Evolutionary conservation across 2,888 invertebrate species (phyloP).

Genomic region (Phyllotreta striolata): DNA sequence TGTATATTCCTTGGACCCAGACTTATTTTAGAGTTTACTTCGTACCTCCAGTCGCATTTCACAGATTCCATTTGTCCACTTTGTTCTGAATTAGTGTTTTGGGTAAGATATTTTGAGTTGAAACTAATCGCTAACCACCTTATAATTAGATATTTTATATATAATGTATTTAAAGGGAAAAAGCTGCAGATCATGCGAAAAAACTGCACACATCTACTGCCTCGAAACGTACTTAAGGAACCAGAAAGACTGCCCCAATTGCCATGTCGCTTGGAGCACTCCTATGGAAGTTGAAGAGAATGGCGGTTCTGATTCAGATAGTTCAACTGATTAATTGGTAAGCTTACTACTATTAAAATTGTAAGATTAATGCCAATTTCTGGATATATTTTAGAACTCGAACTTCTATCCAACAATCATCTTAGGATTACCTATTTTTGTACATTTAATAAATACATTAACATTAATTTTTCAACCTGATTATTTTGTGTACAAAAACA

Average conservation of each 20-base stretch:
- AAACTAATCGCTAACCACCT: too few species aligned
- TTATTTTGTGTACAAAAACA: too few species aligned
- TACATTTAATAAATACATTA: too few species aligned
- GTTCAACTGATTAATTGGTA: too few species aligned
- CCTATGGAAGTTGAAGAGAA: conserved; percentile 3
- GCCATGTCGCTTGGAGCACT: conserved; percentile 13
- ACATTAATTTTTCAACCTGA: too few species aligned
- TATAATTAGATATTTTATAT: not conserved
- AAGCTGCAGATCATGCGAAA: conserved; percentile 23
- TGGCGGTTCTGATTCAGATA: conserved; percentile 7
- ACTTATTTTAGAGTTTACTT: conserved; percentile 53
- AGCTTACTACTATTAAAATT: too few species aligned
- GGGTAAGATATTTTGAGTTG: conserved; percentile 44
- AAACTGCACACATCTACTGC: conserved; percentile 28
- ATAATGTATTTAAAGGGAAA: conserved; percentile 25
- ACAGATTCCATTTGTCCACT: conserved; percentile 52
- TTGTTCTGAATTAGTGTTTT: conserved; percentile 55
- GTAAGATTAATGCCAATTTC: too few species aligned
- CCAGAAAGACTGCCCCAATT: conserved; percentile 30
- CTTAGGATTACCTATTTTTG: too few species aligned
- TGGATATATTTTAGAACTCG: too few species aligned
- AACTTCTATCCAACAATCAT: too few species aligned
- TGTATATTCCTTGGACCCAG: conserved; percentile 53
- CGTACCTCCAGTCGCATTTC: conserved; percentile 50
- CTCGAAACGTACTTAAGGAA: conserved; percentile 25